Evolutionary conservation across 2,888 invertebrate genomes (phyloP).

Genomic region (Apocheima hispidaria): DNA sequence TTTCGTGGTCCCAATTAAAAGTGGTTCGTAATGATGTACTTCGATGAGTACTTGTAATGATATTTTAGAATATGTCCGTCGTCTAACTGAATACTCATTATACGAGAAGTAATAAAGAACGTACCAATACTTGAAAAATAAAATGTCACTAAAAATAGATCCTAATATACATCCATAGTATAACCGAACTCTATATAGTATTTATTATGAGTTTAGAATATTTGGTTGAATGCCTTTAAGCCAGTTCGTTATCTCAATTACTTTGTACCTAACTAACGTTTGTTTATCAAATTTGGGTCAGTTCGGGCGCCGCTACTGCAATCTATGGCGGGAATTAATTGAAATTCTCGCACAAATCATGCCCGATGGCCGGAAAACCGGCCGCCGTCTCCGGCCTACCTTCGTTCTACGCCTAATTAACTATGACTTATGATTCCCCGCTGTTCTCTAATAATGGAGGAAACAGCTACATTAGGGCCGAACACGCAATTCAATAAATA

Average conservation of each 20-base stretch:
- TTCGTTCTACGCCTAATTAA: slow-evolving; percentile 28
- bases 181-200: too few relatives aligned
- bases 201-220: too few relatives aligned
- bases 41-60: too few relatives aligned
- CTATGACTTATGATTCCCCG: slow-evolving; percentile 23
- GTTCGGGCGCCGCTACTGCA: slow-evolving; percentile 1
- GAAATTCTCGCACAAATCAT: slow-evolving; percentile 24
- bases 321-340: slow-evolving; percentile 24
- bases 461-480: slow-evolving; percentile 17
- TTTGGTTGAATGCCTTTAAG: too few relatives aligned
- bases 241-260: not conserved
- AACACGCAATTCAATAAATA: slow-evolving; percentile 22
- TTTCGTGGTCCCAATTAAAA: too few relatives aligned
- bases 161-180: too few relatives aligned
- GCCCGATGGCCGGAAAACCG: slow-evolving; percentile 26
- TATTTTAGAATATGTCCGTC: too few relatives aligned
- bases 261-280: slow-evolving; percentile 1
- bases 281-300: slow-evolving; percentile 19
- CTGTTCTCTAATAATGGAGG: slow-evolving; percentile 18
- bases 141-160: too few relatives aligned
- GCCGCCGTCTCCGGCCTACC: slow-evolving; percentile 18
- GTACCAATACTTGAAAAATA: too few relatives aligned
- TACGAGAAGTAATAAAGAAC: too few relatives aligned
- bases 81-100: too few relatives aligned
- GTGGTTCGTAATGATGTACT: too few relatives aligned